Base-by-base conservation (phyloP, 2,888 invertebrate genomes). In the Eledona agricola region DNA sequence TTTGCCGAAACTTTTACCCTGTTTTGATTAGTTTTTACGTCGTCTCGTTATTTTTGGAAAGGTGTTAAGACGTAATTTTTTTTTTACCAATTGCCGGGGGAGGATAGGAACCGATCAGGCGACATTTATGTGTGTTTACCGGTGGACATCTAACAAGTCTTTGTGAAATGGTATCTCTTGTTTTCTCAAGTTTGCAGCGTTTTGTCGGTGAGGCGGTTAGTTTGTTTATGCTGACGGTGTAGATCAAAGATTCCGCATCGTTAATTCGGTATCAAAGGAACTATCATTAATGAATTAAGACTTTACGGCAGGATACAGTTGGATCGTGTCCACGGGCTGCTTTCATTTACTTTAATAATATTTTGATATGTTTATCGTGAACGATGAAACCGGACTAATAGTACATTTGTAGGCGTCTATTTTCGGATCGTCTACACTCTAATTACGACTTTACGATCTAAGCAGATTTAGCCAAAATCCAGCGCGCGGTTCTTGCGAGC, bases 221-320 rank as follows among this genome's bases (percentile, higher is more conserved):
- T 72, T 72, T 73, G 71, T 74, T 75, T 75, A 72, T 63, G 60
- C 60, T 65, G 55, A 57, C 72, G 72, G 72, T 61, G 56, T 61
- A 75, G 73, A 76, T 76, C 74, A 75, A 75, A 75, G 72, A 65
- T 66, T 59, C 61, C 60, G 60, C 63, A 70, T 70, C 74, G 74
- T 74, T 75, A 76, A 75, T 75, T 70, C 71, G 60, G 71, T 71
- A 74, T 74, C 74, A 77, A 77, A 75, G 74, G 72, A 74, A 74
- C 74, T 71, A 74, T 74, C 72, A 72, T 73, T 72, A 72, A 72
- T 74, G 74, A 74, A 75, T 74, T 72, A 72, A 72, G 72, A 72
- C 72, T 72, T 73, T 71, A 72, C 69, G 66, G 65, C 73, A 72
- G 74, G 73, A 75, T 74, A 73, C 75, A 75, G 75, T 75, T 75